Evolutionary conservation across 2,113 vertebrate genomes (phyloP), one percentile per base, ranked within the genome.

Genomic region (Brachyhypopomus gauderio): DNA sequence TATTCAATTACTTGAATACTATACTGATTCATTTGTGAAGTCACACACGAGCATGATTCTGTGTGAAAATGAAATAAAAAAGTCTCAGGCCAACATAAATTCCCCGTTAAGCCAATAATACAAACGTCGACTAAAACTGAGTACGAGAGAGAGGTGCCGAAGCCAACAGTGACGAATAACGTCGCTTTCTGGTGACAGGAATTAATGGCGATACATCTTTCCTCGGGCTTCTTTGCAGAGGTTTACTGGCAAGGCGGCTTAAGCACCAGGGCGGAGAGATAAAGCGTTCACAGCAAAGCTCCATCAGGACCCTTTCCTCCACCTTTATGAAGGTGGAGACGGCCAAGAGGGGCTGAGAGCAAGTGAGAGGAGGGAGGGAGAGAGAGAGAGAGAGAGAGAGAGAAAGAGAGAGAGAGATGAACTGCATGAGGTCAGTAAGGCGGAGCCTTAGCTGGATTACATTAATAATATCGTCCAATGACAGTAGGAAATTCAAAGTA

Each of bases 371-470:
- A 30, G n/a, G 45, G 59, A 60, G 27, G 22, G 20, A 60, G 59
- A 72, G 67, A 59, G 41, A 38, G 4, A 17, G 56, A 20, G 12
- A 23, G 78, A 66, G n/a, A 74, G 78, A 74, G 70, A 71, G 34
- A 27, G 48, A 30, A 19, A 71, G 58, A 27, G n/a, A 74, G 71
- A 71, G 71, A 59, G 6, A 55, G 55, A 72, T 59, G 48, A 52
- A 75, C 80, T 72, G 48, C 12, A 30, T 22, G 58, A 72, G 67
- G 81, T 83, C 75, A 78, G 69, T 77, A 78, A 63, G 77, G 75
- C 56, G 56, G 69, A 66, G 56, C 59, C 9, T 48, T 38, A 72
- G 48, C 75, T 23, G 34, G 60, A 63, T 85, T 79, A 79, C 79
- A 75, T 82, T 63, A 58, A 79, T 71, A 38, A 34, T 41, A 8